Conservation (phyloP, 2,113 vertebrate genomes). For the Spea bombifrons region DNA sequence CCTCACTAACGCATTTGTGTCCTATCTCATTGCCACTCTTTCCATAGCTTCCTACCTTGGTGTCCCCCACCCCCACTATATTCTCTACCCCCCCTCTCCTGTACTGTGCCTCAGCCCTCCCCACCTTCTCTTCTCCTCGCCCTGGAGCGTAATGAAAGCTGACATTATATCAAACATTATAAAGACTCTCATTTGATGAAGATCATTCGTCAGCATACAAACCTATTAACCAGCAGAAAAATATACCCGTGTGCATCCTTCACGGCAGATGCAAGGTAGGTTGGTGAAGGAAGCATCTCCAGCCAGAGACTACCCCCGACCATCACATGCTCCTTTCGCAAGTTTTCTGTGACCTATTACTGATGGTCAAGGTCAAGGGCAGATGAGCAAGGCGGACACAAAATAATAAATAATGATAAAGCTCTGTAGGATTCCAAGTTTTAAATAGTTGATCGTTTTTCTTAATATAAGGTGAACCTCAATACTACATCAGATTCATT, state of each 20-base stretch:
- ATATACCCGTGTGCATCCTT: conserved; percentile 71
- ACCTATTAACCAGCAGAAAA: conserved; percentile 74
- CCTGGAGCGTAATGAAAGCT: conserved; percentile 85
- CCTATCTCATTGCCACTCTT: not conserved
- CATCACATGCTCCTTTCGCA: conserved; percentile 66
- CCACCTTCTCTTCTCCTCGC: conserved; percentile 49
- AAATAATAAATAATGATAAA: not conserved
- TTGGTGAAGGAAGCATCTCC: conserved; percentile 64
- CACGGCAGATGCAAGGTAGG: conserved; percentile 54
- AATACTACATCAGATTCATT: too few relatives aligned
- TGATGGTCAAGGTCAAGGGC: conserved; percentile 66
- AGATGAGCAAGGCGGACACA: not conserved
- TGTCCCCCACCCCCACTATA: not conserved
- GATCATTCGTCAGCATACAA: conserved; percentile 90
- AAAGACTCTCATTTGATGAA: conserved; percentile 92
- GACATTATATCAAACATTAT: conserved; percentile 99
- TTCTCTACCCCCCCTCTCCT: not conserved
- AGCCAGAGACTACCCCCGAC: conserved; percentile 51
- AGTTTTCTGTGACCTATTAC: conserved; percentile 64
- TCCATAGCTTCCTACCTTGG: conserved; percentile 1
- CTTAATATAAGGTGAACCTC: too few relatives aligned
- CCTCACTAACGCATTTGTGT: not conserved
- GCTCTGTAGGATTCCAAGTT: too few relatives aligned
- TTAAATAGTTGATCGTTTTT: too few relatives aligned
- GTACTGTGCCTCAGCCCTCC: not conserved